Percentiles rank a stretch among this genome's conserved stretches.
Conservation (phyloP, 2,888 invertebrate genomes). For the Nasonia oneida region DNA sequence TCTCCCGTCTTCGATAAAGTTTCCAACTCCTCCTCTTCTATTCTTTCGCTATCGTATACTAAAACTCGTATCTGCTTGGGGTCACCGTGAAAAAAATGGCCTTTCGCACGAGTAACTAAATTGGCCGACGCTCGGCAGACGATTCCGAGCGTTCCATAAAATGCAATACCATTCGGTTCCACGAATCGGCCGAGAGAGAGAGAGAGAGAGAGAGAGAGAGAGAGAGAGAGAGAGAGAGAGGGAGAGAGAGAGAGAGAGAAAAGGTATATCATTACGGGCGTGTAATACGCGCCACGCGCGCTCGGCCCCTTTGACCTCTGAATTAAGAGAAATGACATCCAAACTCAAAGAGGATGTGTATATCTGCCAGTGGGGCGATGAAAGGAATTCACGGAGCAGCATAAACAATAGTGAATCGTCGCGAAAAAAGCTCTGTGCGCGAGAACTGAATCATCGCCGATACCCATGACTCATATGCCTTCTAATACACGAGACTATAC, state of each 20-base stretch:
- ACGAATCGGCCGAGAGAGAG: background rate
- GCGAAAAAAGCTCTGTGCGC: background rate
- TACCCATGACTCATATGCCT: conserved; percentile 38
- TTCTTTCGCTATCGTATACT: background rate
- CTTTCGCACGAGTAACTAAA: background rate
- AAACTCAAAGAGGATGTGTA: conserved; percentile 48
- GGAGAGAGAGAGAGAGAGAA: background rate
- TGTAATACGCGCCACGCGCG: background rate
- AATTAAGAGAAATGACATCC: conserved; percentile 31
- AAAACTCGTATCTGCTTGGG: background rate
- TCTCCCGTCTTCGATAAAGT: background rate
- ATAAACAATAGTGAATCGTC: conserved; percentile 36
- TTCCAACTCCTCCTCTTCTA: background rate
- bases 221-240: too few species aligned
- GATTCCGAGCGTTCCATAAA: background rate
- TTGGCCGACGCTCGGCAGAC: background rate
- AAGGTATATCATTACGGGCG: background rate
- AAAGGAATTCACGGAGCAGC: conserved; percentile 32
- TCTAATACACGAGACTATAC: background rate
- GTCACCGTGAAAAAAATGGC: too few species aligned
- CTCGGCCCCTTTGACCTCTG: background rate
- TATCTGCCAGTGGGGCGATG: conserved; percentile 43
- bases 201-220: too few species aligned
- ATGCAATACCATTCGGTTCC: background rate
- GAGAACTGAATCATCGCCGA: conserved; percentile 39